Conservation (phyloP, 2,888 invertebrate genomes). For the Agrochola macilenta region DNA sequence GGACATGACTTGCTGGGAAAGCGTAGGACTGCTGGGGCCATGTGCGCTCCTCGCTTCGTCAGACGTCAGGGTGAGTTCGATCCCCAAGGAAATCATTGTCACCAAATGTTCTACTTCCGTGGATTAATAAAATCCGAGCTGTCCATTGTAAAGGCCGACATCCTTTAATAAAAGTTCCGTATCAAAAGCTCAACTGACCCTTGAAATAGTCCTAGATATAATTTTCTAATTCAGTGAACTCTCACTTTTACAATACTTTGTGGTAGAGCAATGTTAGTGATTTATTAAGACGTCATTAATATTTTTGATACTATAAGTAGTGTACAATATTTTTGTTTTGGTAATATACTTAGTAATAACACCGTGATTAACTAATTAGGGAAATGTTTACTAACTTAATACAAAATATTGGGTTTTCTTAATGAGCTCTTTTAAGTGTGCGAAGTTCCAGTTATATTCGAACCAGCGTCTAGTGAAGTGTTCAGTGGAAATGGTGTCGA, state of each 20-base stretch:
- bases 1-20: slow-evolving; percentile 90
- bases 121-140: slow-evolving; percentile 46
- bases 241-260: slow-evolving; percentile 29
- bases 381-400: slow-evolving; percentile 42
- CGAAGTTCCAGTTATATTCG: slow-evolving; percentile 41
- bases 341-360: slow-evolving; percentile 23
- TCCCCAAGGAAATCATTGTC: slow-evolving; percentile 58
- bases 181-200: slow-evolving; percentile 59
- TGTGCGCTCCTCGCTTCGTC: slow-evolving; percentile 89
- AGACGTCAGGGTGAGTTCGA: slow-evolving; percentile 87
- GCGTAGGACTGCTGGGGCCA: slow-evolving; percentile 89
- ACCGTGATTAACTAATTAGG: slow-evolving; percentile 50
- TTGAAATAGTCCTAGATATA: slow-evolving; percentile 63
- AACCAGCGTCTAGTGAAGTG: slow-evolving; percentile 47
- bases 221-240: slow-evolving; percentile 68
- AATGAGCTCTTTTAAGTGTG: slow-evolving; percentile 24
- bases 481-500: slow-evolving; percentile 81
- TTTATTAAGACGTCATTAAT: slow-evolving; percentile 26
- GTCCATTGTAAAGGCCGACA: slow-evolving; percentile 39
- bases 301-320: slow-evolving; percentile 10
- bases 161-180: slow-evolving; percentile 63
- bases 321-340: slow-evolving; percentile 31
- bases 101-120: slow-evolving; percentile 52
- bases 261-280: slow-evolving; percentile 3
- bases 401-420: slow-evolving; percentile 14